Evolutionary conservation across 2,888 invertebrate genomes (phyloP), one percentile per base, ranked within the genome.

Genomic region (Tetragnatha montana): DNA sequence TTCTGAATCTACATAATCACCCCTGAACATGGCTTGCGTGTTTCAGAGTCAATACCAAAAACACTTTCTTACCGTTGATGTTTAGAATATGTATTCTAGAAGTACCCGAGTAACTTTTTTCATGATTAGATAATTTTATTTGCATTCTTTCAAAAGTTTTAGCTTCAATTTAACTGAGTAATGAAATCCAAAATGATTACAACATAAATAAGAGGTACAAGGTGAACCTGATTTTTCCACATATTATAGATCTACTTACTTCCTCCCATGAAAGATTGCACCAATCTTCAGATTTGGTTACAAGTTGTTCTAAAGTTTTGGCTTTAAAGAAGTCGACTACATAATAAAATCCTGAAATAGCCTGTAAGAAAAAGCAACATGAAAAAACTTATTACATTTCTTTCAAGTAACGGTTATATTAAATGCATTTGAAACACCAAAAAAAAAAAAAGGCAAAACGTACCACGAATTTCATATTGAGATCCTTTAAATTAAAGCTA

Each of bases 291-390:
- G 92, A 91, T 8, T 92, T 92, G 6, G 80, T 51, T 21, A 91
- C 89, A 90, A 93, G 93, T 8, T 93, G 83, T 19, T 89, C 82
- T 71, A 93, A 91, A n/a, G 91, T 86, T 10, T 93, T 93, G n/a
- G 93, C 91, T 85, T 93, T 94, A 8, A 94, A 92, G 87, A 93
- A 93, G 6, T 92, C 88, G 70, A 93, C 92, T 12, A 93, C 92
- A 91, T 93, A 93, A 90, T 93, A 93, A 92, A 93, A 94, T n/a
- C 93, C 93, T n/a, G 94, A 93, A 92, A 94, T 94, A 8, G 94
- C 94, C 94, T 94, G 92, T 73, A 93, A 92, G 79, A 71, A 14
- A 81, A 22, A 74, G n/a, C 17, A 17, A 19, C 47, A 69, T 81
- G 17, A 60, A 8, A 81, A 35, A 35, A 35, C 35, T n/a, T n/a